phyloP scores from a whole-genome alignment of 1,140 invertebrate species.

The Lethrus apterus region DNA sequence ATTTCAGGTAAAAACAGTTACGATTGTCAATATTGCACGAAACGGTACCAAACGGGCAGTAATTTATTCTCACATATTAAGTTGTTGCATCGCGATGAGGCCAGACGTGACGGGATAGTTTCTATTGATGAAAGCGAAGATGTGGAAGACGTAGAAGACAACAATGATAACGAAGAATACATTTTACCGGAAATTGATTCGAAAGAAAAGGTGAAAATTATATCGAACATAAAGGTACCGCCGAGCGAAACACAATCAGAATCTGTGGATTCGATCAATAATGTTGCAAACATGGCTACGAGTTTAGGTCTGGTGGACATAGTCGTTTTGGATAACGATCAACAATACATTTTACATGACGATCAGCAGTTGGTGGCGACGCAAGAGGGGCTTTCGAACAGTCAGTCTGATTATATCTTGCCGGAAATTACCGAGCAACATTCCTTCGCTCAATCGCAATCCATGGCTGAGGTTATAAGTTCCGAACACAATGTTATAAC shows the following conservation, averaged over 20 bases:
- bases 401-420: slow-evolving; percentile 33
- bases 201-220: slow-evolving; percentile 30
- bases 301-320: slow-evolving; percentile 51
- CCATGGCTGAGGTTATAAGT: slow-evolving; percentile 16
- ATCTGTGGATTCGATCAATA: not conserved
- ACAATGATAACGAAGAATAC: slow-evolving; percentile 17
- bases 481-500: slow-evolving; percentile 17
- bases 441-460: slow-evolving; percentile 10
- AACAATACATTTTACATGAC: slow-evolving; percentile 45
- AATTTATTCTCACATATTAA: slow-evolving; percentile 62
- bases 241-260: slow-evolving; percentile 5
- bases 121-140: slow-evolving; percentile 53
- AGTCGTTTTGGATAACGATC: slow-evolving; percentile 48
- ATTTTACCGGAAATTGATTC: slow-evolving; percentile 10
- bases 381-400: slow-evolving; percentile 18
- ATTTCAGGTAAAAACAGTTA: slow-evolving; percentile 36
- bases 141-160: slow-evolving; percentile 18
- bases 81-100: slow-evolving; percentile 52
- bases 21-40: slow-evolving; percentile 61
- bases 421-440: slow-evolving; percentile 25
- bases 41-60: slow-evolving; percentile 53
- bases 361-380: slow-evolving; percentile 22
- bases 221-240: slow-evolving; percentile 32
- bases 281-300: slow-evolving; percentile 43
- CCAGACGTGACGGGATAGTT: slow-evolving; percentile 51